phyloP scores from a whole-genome alignment of 2,888 invertebrate genomes.

The Spicauda simplicius region DNA sequence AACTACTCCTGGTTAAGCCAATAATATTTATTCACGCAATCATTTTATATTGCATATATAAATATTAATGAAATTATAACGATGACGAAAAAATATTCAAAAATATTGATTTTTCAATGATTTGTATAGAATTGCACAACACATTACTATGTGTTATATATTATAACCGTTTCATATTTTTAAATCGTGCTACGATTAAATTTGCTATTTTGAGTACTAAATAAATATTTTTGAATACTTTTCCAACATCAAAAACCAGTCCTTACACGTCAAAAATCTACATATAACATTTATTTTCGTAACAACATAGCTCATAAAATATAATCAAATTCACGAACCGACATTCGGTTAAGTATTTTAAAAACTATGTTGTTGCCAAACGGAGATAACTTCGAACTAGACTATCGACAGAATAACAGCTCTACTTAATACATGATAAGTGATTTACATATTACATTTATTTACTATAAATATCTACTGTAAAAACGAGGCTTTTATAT shows the following conservation, averaged over 20 bases:
- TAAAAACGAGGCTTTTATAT: neutral
- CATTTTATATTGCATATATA: neutral
- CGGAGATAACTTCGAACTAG: constrained; percentile 26
- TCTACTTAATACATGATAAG: constrained; percentile 16
- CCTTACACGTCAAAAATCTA: constrained; percentile 24
- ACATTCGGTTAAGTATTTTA: neutral
- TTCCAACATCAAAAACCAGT: constrained; percentile 18
- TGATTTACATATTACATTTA: constrained; percentile 4
- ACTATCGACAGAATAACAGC: constrained; percentile 35
- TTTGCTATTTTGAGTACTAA: neutral
- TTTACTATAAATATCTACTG: neutral
- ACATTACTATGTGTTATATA: no score
- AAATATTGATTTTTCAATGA: constrained; percentile 1
- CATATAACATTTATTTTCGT: constrained; percentile 47
- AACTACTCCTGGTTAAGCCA: constrained; percentile 14
- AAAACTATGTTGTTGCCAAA: constrained; percentile 12
- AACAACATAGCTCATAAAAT: constrained; percentile 34
- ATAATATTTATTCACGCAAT: constrained; percentile 5
- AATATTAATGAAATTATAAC: neutral
- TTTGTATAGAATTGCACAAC: neutral
- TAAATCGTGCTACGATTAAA: neutral
- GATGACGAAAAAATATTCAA: constrained; percentile 18
- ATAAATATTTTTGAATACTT: neutral
- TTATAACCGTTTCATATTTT: neutral
- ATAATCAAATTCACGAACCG: constrained; percentile 35